Evolutionary conservation across 2,888 invertebrate genomes (phyloP).

Genomic region (Zaprionus lineosus): DNA sequence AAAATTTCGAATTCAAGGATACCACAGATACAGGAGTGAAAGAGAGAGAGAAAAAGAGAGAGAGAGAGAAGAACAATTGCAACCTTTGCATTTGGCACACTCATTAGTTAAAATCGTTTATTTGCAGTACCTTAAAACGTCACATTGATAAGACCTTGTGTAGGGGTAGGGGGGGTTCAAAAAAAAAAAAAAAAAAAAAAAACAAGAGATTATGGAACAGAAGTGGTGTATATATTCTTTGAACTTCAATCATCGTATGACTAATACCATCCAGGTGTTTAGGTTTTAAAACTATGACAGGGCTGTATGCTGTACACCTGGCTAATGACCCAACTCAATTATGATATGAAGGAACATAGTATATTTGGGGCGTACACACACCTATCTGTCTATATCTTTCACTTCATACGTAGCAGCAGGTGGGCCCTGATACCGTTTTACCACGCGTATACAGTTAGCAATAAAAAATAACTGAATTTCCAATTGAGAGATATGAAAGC

Average conservation of each 20-base stretch:
- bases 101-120: no score
- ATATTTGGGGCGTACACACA: neutral
- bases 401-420: slow-evolving; percentile 31
- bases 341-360: slow-evolving; percentile 27
- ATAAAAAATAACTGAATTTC: no score
- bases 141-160: slow-evolving; percentile 26
- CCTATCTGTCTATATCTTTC: slow-evolving; percentile 21
- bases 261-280: slow-evolving; percentile 53
- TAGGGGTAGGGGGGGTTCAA: slow-evolving; percentile 6
- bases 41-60: no score
- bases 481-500: no score
- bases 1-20: no score
- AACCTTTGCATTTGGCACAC: slow-evolving; percentile 35
- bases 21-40: no score
- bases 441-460: no score
- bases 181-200: neutral
- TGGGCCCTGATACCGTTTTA: no score
- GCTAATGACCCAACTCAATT: slow-evolving; percentile 36
- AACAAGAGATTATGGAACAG: slow-evolving; percentile 5
- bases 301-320: slow-evolving; percentile 50
- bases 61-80: neutral
- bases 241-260: slow-evolving; percentile 43
- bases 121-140: slow-evolving; percentile 27
- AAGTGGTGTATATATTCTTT: slow-evolving; percentile 39
- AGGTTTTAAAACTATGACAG: slow-evolving; percentile 22